Evolutionary conservation across 2,797 vertebrate species (phyloP), one percentile per base, ranked within the genome.

Genomic region (Rhodeus uyekii): DNA sequence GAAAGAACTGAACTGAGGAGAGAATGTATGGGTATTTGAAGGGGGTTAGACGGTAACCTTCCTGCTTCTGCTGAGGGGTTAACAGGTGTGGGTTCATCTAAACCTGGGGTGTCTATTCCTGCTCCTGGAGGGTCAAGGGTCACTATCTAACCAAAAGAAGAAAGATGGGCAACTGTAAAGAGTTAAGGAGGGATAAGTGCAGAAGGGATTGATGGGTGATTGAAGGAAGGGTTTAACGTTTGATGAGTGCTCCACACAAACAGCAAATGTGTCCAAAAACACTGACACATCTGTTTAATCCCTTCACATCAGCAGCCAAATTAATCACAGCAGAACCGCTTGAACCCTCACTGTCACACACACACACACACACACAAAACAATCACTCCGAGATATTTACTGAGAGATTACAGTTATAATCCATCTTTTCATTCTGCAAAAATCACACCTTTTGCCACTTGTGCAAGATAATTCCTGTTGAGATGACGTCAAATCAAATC

Each of bases 201-300:
- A 60, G 53, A 50, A 53, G 46, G 71, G 71, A 38, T 18, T 74
- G 48, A 8, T 74, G 71, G 22, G 48, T 34, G 46, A 50, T 5
- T 78, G 61, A n/a, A 78, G 34, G 76, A 50, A 39, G 76, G 34
- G 34, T 68, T 68, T 22, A 38, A 36, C 2, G 9, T 8, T n/a
- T 78, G 46, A 78, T 67, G 63, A 53, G 63, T 2, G 32, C 13
- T 53, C 46, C 39, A 29, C 46, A 58, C 61, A 75, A 34, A 75
- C 13, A 42, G 63, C 38, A 63, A 69, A 58, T 55, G 44, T 63
- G 44, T 76, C 32, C 48, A 63, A 67, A 68, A 73, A 61, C 29
- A 68, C n/a, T 36, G 80, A 75, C 68, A 82, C 68, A 82, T 76
- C 55, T 65, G 64, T 36, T 36, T 90, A 87, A 91, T 88, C 84